Conservation (phyloP, 2,113 vertebrate species). For the Bujurquina vittata region DNA sequence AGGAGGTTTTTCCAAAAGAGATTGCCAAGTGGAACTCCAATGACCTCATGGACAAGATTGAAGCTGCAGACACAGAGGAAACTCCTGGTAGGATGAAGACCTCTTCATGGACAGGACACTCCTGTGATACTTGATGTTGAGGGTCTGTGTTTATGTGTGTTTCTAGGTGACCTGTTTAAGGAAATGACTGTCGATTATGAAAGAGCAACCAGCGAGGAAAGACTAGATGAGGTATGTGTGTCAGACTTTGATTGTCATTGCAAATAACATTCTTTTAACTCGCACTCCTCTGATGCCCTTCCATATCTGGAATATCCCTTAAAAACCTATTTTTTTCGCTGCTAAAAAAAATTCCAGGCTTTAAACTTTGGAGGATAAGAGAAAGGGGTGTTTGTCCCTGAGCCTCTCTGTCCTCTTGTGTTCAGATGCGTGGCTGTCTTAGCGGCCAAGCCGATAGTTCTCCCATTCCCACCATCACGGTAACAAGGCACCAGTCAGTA, state of each 20-base stretch:
- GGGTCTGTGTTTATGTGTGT: constrained; percentile 16
- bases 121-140: background rate
- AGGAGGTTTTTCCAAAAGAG: constrained; percentile 91
- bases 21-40: constrained; percentile 96
- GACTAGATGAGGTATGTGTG: constrained; percentile 84
- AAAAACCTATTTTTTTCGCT: background rate
- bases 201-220: constrained; percentile 80
- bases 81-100: constrained; percentile 76
- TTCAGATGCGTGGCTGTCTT: constrained; percentile 81
- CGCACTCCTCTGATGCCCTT: constrained; percentile 7
- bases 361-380: constrained; percentile 30
- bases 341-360: background rate
- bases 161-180: constrained; percentile 83
- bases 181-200: constrained; percentile 83
- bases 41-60: constrained; percentile 95
- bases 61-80: constrained; percentile 85
- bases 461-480: constrained; percentile 80
- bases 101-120: background rate
- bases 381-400: constrained; percentile 53
- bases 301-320: constrained; percentile 11
- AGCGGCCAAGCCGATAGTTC: constrained; percentile 75
- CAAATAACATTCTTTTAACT: background rate
- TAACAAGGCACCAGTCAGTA: constrained; percentile 82
- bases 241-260: background rate
- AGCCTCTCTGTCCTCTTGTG: constrained; percentile 81